phyloP scores from a whole-genome alignment of 2,797 vertebrate genomes.

The Margarornis squamiger region DNA sequence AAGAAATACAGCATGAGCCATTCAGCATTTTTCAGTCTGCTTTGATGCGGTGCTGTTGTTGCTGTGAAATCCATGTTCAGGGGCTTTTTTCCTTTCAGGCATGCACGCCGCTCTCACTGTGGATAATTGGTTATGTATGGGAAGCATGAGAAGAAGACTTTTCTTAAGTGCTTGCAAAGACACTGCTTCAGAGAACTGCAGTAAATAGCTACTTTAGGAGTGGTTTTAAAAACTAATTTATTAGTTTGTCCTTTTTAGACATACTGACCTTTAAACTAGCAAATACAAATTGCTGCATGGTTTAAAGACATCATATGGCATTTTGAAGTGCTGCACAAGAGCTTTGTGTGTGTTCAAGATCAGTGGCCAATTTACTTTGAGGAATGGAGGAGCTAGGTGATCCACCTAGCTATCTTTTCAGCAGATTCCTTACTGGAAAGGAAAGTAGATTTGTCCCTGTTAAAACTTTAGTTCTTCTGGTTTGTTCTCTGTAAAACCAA shows the following conservation, averaged over 20 bases:
- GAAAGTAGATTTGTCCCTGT: background rate
- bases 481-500: background rate
- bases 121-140: background rate
- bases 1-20: background rate
- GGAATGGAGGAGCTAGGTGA: background rate
- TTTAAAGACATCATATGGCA: background rate
- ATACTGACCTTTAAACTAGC: background rate
- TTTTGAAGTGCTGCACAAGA: background rate
- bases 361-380: background rate
- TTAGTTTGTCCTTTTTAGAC: background rate
- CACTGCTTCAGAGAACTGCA: background rate
- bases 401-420: background rate
- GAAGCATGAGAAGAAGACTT: background rate
- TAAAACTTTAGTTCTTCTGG: background rate
- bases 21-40: background rate
- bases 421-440: background rate
- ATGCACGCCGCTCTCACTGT: background rate
- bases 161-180: background rate
- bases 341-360: background rate
- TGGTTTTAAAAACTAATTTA: background rate
- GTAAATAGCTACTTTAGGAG: background rate
- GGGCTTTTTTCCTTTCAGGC: background rate
- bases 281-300: background rate
- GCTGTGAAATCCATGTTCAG: background rate
- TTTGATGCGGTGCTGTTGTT: background rate